Conservation (phyloP, 1,140 invertebrate species). For the Acyrthosiphon pisum region DNA sequence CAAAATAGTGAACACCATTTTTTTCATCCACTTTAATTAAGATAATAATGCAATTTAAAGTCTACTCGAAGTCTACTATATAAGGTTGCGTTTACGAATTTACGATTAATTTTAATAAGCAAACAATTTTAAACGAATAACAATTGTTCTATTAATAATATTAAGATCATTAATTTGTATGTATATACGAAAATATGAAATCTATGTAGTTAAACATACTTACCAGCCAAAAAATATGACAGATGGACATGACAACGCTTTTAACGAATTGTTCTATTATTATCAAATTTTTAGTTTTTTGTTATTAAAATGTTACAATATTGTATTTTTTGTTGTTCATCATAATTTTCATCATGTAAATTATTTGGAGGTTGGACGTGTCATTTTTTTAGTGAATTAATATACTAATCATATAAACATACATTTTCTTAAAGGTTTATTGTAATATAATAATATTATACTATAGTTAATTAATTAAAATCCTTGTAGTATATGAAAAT, state of each 20-base stretch:
- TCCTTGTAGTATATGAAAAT: neutral
- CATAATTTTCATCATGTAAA: neutral
- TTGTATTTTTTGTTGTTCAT: neutral
- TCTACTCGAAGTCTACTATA: neutral
- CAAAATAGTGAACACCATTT: neutral
- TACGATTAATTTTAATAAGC: neutral
- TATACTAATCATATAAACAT: neutral
- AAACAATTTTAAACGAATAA: neutral
- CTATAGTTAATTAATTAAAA: neutral
- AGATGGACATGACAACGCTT: neutral
- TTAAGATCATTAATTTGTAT: neutral
- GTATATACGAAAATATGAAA: neutral
- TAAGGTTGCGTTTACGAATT: neutral
- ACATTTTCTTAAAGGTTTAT: neutral
- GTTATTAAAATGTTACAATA: neutral
- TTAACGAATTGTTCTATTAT: slow-evolving; percentile 34
- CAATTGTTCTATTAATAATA: slow-evolving; percentile 23
- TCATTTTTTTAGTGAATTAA: neutral
- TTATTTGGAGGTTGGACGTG: no score
- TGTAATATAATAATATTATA: neutral
- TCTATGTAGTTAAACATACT: neutral
- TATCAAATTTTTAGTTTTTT: neutral
- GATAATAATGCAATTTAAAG: neutral
- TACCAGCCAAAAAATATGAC: slow-evolving; percentile 26
- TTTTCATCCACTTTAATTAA: neutral